Evolutionary conservation across 2,797 vertebrate genomes (phyloP), one percentile per base, ranked within the genome.

Genomic region (Gallinago solitaria): DNA sequence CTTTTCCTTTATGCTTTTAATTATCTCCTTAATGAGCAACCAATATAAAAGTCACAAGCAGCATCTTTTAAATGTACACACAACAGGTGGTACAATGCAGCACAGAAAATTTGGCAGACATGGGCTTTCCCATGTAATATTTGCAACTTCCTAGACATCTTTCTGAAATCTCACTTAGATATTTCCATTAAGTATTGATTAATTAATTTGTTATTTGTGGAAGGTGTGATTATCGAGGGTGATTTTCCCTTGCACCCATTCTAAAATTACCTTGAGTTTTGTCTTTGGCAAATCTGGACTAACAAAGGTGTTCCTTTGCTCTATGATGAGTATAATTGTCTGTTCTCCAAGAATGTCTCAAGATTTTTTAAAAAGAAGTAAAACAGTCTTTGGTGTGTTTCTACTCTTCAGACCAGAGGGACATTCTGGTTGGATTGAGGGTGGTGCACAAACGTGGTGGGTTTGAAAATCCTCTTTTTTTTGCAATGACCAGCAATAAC

Each of bases 21-120:
- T 95, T 95, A 64, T 83, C 27, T 87, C 45, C 73, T 91, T 95
- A 89, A 85, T 83, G 67, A 96, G 53, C 39, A 86, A 39, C 67
- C 43, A 54, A 19, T 57, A 33, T 65, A 68, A 75, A 92, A 93
- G 86, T 91, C 63, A 95, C 87, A 91, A 90, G 67, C 54, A 74
- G 18, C 68, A 60, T 93, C 45, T 93, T 94, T 92, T 76, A 89
- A 45, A 76, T 67, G 53, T 65, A 6, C 33, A 17, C 9, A 21
- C 32, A 78, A 73, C 81, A 92, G 71, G 90, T 76, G 51, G 59
- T 64, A 87, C 57, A 68, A 15, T 11, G 28, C 60, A 80, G 27
- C 30, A 95, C 79, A 89, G 79, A 13, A 50, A 33, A 92, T 90
- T 64, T 92, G 24, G 77, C 80, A 94, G 77, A n/a, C 9, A 32